Evolutionary conservation across 2,797 vertebrate species (phyloP), one percentile per base, ranked within the genome.

Genomic region (Arctocebus calabarensis): DNA sequence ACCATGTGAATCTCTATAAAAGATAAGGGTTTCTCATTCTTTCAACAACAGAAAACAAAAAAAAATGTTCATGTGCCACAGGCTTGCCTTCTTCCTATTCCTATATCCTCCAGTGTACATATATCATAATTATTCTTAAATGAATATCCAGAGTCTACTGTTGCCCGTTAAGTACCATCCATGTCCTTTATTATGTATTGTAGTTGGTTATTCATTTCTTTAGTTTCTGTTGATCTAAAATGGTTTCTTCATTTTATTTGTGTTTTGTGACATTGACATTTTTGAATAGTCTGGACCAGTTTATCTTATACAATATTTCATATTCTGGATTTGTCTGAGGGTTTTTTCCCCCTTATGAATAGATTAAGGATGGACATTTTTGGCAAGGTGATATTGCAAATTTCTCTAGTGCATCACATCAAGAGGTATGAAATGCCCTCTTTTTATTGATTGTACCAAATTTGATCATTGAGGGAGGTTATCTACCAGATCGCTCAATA

Each of bases 321-420:
- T 48, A 73, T 48, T 87, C n/a, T 71, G 48, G 40, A 88, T 59
- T 71, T 84, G 9, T 68, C 52, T 91, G 32, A 78, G 14, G 34
- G 43, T 74, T 66, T 57, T 23, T 74, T 81, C 71, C 23, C 61
- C 61, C 32, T 84, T 17, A 57, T 14, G 9, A 89, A 55, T 45
- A 79, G 75, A 75, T 89, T 90, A 93, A 84, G 16, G n/a, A 93
- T 74, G 70, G 94, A 81, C 40, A 94, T 59, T 90, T 93, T 13
- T 70, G 48, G 34, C 83, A 88, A 94, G 34, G 32, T 59, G 34
- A 82, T 82, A 73, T 19, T 71, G 66, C 43, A 3, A 40, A 81
- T 23, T 70, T 90, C 84, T 59, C 84, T 14, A 61, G 2, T 34
- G 12, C 8, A 29, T 78, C 71, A 37, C 85, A 34, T 74, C n/a